Percentiles rank a stretch among this genome's conserved stretches.
Conservation (phyloP, 2,888 invertebrate species). For the Sarcophaga carnaria region DNA sequence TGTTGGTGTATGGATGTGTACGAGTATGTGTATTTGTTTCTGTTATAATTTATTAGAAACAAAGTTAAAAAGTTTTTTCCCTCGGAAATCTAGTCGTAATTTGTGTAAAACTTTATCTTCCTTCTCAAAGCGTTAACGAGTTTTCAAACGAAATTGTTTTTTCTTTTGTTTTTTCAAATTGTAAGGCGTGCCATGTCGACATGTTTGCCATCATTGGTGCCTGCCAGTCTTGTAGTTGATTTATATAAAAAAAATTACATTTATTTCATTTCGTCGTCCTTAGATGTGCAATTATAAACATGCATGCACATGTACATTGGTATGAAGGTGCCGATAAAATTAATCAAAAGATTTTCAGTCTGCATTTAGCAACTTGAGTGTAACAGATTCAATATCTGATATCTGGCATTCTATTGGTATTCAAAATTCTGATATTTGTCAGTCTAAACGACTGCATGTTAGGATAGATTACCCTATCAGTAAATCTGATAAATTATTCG, state of each 20-base stretch:
- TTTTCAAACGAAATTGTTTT: conserved; percentile 54
- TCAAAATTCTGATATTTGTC: too few relatives aligned
- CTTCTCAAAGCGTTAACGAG: conserved; percentile 58
- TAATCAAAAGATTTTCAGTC: too few relatives aligned
- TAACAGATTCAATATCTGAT: too few relatives aligned
- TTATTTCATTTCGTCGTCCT: neutral
- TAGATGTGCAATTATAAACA: conserved; percentile 20
- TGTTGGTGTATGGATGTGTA: neutral
- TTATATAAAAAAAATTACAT: neutral
- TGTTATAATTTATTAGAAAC: conserved; percentile 64
- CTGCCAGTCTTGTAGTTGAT: neutral
- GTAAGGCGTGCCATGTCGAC: conserved; percentile 29
- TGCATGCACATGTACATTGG: neutral
- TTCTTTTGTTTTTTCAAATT: neutral
- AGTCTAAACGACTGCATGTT: too few relatives aligned
- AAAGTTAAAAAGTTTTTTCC: conserved; percentile 61
- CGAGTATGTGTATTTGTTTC: conserved; percentile 2
- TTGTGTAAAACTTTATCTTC: conserved; percentile 54
- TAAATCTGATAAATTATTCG: too few relatives aligned
- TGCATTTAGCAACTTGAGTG: too few relatives aligned
- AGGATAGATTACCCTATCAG: too few relatives aligned
- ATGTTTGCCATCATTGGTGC: conserved; percentile 1
- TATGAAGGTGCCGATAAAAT: neutral
- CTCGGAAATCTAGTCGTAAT: conserved; percentile 60
- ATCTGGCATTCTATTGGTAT: too few relatives aligned